These are phyloP conservation scores for Australoheros facetus DNA, from an alignment of 2,797 vertebrate species.

Conservation along the genomic window DNA sequence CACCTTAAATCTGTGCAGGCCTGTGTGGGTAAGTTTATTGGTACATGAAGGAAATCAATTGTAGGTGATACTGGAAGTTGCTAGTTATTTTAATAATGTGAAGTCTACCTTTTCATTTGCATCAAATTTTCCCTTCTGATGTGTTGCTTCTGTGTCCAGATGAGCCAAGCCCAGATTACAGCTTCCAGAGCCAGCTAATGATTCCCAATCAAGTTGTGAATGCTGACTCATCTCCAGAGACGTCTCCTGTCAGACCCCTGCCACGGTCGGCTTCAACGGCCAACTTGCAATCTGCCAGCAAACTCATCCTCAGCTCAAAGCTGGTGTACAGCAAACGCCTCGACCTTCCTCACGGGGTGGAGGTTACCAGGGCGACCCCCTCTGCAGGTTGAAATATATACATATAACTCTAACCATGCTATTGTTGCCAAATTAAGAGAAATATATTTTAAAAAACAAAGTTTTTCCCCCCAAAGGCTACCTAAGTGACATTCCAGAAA, in stretches of 20 bases:
- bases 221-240: constrained; percentile 88
- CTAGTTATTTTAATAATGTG: background rate
- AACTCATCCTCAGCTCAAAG: constrained; percentile 94
- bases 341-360: constrained; percentile 90
- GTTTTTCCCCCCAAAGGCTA: background rate
- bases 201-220: constrained; percentile 85
- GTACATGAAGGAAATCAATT: background rate
- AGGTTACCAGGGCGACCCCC: constrained; percentile 95
- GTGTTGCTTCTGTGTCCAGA: constrained; percentile 73
- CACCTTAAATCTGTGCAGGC: constrained; percentile 96
- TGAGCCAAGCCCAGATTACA: constrained; percentile 74
- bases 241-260: constrained; percentile 86
- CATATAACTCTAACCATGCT: background rate
- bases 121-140: background rate
- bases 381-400: constrained; percentile 87
- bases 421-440: background rate
- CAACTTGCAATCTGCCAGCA: constrained; percentile 97
- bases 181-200: constrained; percentile 86
- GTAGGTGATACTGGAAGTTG: background rate
- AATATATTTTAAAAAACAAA: too few relatives aligned
- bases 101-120: background rate
- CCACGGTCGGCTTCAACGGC: constrained; percentile 95
- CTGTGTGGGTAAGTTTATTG: constrained; percentile 86
- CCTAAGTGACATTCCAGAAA: too few relatives aligned
- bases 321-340: constrained; percentile 94